phyloP scores from a whole-genome alignment of 2,888 invertebrate species.

The Ormyrus rosae region DNA sequence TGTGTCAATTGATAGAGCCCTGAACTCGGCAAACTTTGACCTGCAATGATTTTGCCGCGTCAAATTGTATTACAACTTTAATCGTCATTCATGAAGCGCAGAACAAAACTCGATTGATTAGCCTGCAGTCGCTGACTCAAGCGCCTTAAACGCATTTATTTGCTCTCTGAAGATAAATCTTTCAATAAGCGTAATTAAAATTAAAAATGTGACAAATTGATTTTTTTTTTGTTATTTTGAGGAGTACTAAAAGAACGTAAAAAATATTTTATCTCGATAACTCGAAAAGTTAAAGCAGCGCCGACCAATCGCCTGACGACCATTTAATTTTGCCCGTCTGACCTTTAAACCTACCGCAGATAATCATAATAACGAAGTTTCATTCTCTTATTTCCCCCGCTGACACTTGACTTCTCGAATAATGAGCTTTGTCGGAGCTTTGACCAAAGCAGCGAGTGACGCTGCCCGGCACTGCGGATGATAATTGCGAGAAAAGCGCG shows the following conservation, averaged over 20 bases:
- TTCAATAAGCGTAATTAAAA: too few species aligned
- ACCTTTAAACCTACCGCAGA: conserved; percentile 15
- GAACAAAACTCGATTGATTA: neutral
- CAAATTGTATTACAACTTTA: conserved; percentile 14
- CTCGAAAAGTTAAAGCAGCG: conserved; percentile 16
- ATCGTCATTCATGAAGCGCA: conserved; percentile 3
- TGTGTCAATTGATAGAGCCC: conserved; percentile 53
- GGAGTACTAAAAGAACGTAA: too few species aligned
- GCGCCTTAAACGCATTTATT: too few species aligned
- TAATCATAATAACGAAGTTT: conserved; percentile 3
- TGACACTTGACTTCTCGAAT: conserved; percentile 3
- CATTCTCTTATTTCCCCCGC: neutral
- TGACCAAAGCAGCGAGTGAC: neutral
- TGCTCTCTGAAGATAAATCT: too few species aligned
- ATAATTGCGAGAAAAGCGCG: neutral
- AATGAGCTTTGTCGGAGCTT: conserved; percentile 33
- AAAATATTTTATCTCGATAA: conserved; percentile 3
- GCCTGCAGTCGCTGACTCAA: too few species aligned
- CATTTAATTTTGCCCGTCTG: conserved; percentile 32
- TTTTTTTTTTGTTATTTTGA: too few species aligned
- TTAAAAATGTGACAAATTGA: too few species aligned
- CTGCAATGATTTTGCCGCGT: conserved; percentile 5
- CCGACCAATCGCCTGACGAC: conserved; percentile 14
- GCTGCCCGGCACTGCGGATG: too few species aligned
- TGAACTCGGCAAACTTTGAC: conserved; percentile 51